These are phyloP conservation scores for Drosophila fulvimacula DNA, from an alignment of 2,888 invertebrate species.

Conservation along the genomic window DNA sequence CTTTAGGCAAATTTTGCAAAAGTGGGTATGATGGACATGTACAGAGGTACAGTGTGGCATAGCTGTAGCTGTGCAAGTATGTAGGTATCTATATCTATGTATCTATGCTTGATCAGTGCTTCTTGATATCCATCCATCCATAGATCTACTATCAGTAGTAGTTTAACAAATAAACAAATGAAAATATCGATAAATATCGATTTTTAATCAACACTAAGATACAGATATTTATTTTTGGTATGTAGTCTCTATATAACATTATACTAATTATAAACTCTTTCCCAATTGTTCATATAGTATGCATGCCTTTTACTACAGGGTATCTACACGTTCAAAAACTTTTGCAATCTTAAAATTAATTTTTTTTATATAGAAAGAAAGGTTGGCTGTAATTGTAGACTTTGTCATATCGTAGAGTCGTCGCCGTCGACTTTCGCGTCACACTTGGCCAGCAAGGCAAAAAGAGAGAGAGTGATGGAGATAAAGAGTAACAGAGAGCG, in stretches of 20 bases:
- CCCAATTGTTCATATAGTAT: background rate
- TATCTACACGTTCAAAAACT: background rate
- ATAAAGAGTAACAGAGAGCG: background rate
- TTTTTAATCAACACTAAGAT: background rate
- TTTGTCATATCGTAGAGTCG: slow-evolving; percentile 54
- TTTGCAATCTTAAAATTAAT: background rate
- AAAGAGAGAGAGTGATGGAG: background rate
- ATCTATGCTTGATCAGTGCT: background rate
- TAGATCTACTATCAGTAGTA: too few relatives aligned
- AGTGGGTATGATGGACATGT: background rate
- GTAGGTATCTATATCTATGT: background rate
- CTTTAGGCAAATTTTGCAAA: background rate
- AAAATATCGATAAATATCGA: background rate
- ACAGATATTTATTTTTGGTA: background rate
- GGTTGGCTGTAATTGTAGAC: slow-evolving; percentile 63
- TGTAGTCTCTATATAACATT: background rate
- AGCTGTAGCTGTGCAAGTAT: background rate
- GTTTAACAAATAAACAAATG: too few relatives aligned
- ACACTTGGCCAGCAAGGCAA: slow-evolving; percentile 64
- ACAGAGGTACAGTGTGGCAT: background rate
- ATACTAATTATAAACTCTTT: background rate
- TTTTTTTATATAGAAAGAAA: slow-evolving; percentile 40
- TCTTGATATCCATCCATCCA: background rate
- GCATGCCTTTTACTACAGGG: background rate
- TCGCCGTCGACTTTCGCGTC: slow-evolving; percentile 75